Evolutionary conservation across 53 echinoderm and acorn worm genomes (phyloP), one percentile per base, ranked within the genome.

Genomic region (Holothuria leucospilota): DNA sequence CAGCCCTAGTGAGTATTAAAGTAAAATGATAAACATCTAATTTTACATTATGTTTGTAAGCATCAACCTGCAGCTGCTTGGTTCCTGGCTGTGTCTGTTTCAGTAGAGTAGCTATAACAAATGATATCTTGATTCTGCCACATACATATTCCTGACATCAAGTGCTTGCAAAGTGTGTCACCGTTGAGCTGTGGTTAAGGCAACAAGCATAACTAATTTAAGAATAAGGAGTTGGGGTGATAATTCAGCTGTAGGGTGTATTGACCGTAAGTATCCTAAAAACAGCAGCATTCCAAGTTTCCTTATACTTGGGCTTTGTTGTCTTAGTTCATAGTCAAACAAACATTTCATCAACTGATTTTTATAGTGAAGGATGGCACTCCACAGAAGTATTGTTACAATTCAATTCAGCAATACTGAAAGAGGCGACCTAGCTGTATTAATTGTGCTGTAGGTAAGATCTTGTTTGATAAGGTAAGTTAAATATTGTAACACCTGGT

Each of bases 21-120:
- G 39, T 30, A 26, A 73, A 46, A 18, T 39, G 74, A 46, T 73
- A 46, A 73, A 73, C 74, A 73, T 39, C 74, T 11, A 73, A 42
- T 73, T 73, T 39, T 14, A 73, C 39, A 73, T 38, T 16, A 5
- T 9, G 74, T 38, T 14, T 14, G 34, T 73, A 73, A 8, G 42
- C 74, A 46, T 38, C 27, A 39, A 46, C 30, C n/a, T 42, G 46
- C 14, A 75, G 8, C 20, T 75, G 75, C 51, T 13, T 75, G 13
- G 1, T 20, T 30, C 75, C 75, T 18, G 75, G 75, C 20, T 23
- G 41, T 39, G 75, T 40, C 20, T 75, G 75, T 75, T 51, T 39
- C 16, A 75, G 24, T 20, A 39, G 18, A 13, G 15, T 18, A 40
- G 75, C 16, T 41, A 75, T 18, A 18, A 75, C 41, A 51, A 40